Evolutionary conservation across 2,113 vertebrate genomes (phyloP).

Genomic region (Leucopternis melanops): DNA sequence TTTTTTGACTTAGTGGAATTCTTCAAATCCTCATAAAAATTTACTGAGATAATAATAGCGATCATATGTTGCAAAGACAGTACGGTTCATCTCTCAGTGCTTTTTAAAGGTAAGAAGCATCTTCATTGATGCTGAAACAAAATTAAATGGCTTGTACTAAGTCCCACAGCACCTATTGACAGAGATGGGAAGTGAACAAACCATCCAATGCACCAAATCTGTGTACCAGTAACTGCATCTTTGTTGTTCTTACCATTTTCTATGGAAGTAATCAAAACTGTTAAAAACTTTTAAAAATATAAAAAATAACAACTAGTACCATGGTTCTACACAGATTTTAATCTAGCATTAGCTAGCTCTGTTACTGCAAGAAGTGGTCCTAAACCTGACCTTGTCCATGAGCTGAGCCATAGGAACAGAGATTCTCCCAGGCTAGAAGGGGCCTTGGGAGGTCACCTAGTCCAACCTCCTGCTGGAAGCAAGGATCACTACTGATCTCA

Average conservation of each 20-base stretch:
- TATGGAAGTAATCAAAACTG: background rate
- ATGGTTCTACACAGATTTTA: background rate
- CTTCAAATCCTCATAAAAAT: conserved; percentile 16
- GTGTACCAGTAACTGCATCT: background rate
- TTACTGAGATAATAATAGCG: conserved; percentile 7
- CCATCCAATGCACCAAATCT: background rate
- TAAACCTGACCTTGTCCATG: background rate
- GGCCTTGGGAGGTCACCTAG: background rate
- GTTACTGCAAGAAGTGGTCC: background rate
- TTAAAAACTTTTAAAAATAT: background rate
- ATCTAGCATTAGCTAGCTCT: background rate
- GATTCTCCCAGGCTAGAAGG: background rate
- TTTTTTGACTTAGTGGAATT: background rate
- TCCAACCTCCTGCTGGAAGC: background rate
- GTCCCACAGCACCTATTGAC: background rate
- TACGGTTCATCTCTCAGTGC: background rate
- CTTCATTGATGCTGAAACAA: background rate
- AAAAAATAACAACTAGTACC: background rate
- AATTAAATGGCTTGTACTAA: background rate
- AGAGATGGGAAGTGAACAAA: background rate
- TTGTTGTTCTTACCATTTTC: background rate
- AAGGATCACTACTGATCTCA: background rate
- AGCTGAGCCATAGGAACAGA: background rate
- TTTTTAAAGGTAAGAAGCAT: background rate
- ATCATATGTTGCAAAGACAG: background rate